Evolutionary conservation across 2,797 vertebrate species (phyloP).

Genomic region (Otolemur crassicaudatus): DNA sequence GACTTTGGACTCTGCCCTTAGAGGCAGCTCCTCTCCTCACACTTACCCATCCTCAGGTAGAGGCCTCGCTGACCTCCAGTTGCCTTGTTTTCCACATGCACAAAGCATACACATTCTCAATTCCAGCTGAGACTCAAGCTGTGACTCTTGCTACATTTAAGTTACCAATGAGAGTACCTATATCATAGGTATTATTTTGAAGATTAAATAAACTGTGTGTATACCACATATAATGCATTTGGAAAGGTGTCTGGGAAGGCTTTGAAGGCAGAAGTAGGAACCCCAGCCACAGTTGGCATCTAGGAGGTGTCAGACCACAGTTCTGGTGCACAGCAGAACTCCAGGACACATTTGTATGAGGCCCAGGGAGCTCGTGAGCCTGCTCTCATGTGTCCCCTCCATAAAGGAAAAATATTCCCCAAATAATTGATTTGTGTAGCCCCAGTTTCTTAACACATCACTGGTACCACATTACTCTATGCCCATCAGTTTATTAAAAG

Average conservation of each 20-base stretch:
- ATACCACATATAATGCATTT: neutral
- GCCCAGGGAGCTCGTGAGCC: neutral
- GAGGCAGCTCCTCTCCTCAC: neutral
- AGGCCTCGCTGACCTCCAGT: neutral
- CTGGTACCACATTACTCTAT: neutral
- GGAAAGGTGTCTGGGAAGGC: neutral
- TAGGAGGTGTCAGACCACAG: neutral
- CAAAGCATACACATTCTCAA: neutral
- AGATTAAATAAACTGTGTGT: neutral
- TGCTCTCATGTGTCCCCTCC: no score
- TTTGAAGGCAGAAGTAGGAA: neutral
- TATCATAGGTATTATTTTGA: neutral
- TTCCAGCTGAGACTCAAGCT: neutral
- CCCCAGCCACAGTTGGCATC: neutral
- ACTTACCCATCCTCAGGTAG: neutral
- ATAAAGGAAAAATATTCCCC: neutral
- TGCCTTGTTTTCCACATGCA: neutral
- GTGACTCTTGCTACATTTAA: neutral
- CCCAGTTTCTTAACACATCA: neutral
- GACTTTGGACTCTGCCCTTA: neutral
- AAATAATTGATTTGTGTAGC: neutral
- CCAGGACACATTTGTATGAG: neutral
- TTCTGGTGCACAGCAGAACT: neutral
- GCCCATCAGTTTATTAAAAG: neutral
- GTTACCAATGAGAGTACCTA: neutral